These are phyloP conservation scores for Leptarthrus brevirostris DNA, from an alignment of 2,888 invertebrate genomes.

Conservation along the genomic window DNA sequence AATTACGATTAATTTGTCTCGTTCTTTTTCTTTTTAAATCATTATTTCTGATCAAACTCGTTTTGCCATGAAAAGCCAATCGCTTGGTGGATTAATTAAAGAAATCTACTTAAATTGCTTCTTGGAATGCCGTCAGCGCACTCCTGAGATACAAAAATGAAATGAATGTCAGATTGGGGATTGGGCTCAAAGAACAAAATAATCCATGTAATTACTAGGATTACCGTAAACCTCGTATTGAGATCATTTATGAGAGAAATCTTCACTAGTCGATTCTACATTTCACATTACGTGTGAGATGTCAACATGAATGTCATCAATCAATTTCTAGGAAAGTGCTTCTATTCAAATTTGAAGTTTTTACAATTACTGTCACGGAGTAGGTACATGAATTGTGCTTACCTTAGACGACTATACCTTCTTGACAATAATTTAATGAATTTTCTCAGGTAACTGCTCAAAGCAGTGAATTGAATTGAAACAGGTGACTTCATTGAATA, in stretches of 20 bases:
- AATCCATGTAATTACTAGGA: background rate
- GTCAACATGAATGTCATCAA: conserved; percentile 20
- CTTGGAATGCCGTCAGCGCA: conserved; percentile 19
- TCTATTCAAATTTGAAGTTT: no score
- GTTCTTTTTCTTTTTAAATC: background rate
- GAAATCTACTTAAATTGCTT: conserved; percentile 18
- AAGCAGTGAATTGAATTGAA: no score
- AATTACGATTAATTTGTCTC: conserved; percentile 30
- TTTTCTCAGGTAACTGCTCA: no score
- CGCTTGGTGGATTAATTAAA: conserved; percentile 19
- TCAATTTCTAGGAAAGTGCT: conserved; percentile 4
- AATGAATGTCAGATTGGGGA: background rate
- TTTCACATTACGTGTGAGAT: background rate
- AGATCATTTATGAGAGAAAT: background rate
- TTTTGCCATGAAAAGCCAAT: background rate
- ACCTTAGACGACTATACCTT: no score
- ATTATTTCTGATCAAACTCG: conserved; percentile 48
- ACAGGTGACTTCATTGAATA: no score
- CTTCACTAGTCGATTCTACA: conserved; percentile 5
- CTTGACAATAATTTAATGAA: no score
- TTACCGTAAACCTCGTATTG: background rate
- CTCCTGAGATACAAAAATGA: background rate
- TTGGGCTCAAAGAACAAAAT: no score
- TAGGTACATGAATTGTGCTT: no score
- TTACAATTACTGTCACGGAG: no score